phyloP scores from a whole-genome alignment of 2,888 invertebrate species.

The Sepiola atlantica region DNA sequence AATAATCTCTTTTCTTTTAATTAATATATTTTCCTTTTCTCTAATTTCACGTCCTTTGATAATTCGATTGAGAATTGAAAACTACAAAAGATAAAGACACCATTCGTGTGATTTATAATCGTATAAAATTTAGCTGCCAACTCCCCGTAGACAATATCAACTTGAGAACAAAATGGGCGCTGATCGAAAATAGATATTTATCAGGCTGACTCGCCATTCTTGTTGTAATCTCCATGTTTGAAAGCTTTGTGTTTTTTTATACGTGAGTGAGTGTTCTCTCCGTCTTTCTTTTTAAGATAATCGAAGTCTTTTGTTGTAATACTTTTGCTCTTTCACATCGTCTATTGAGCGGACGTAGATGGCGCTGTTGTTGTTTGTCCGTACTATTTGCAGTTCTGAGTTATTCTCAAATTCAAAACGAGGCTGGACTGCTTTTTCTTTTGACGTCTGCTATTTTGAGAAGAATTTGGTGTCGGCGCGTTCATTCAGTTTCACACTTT shows the following conservation, averaged over 20 bases:
- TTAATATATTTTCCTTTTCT: not conserved
- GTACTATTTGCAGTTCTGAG: not conserved
- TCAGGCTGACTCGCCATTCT: not conserved
- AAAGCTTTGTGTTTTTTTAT: not conserved
- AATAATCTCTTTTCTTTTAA: not conserved
- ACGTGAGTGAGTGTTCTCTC: too few species aligned
- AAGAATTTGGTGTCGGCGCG: conserved; percentile 6
- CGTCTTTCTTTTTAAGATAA: not conserved
- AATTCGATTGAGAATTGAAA: conserved; percentile 6
- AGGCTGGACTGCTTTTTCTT: conserved; percentile 18
- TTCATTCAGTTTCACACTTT: not conserved
- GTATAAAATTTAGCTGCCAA: not conserved
- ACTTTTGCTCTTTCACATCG: not conserved
- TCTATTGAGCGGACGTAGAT: not conserved
- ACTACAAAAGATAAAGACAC: not conserved
- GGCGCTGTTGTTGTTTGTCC: not conserved
- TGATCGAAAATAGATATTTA: conserved; percentile 20
- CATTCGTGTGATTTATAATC: conserved; percentile 14
- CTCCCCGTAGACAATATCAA: not conserved
- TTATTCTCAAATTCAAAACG: not conserved
- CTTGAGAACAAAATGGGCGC: not conserved
- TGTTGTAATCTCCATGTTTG: not conserved
- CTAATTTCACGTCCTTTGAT: not conserved
- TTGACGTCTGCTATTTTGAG: not conserved
- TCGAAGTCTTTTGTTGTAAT: conserved; percentile 3